A percentile compares a stretch with the other conserved stretches of the same genome.
phyloP scores from a whole-genome alignment of 2,113 vertebrate genomes.

The Penelope pileata region DNA sequence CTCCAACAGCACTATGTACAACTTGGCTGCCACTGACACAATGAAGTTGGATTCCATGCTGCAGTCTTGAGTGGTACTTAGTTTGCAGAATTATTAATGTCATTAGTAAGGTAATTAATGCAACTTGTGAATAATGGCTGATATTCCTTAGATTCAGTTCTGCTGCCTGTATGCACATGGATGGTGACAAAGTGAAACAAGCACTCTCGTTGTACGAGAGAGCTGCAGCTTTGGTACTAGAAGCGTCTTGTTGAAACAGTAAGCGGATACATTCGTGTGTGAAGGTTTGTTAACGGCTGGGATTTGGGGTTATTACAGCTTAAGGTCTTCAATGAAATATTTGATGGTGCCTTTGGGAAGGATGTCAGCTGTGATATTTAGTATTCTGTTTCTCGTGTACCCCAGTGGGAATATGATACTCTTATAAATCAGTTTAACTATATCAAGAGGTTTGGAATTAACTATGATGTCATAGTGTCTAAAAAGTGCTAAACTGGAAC shows the following conservation, averaged over 20 bases:
- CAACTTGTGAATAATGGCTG: background rate
- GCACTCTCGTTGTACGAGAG: background rate
- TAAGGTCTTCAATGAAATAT: background rate
- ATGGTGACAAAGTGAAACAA: background rate
- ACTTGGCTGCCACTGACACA: background rate
- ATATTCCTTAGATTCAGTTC: background rate
- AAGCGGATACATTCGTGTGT: background rate
- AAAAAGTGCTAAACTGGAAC: conserved; percentile 35
- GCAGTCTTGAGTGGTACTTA: background rate
- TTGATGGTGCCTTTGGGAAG: conserved; percentile 37
- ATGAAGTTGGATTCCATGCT: background rate
- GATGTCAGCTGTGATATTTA: conserved; percentile 13
- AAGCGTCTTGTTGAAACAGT: background rate
- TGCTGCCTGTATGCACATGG: background rate
- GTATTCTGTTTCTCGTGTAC: background rate
- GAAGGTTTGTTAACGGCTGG: conserved; percentile 13
- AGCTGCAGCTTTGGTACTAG: background rate
- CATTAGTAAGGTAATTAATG: background rate
- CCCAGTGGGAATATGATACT: conserved; percentile 13
- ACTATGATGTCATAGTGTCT: background rate
- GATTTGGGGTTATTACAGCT: conserved; percentile 11
- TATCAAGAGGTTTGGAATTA: conserved; percentile 24
- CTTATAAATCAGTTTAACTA: conserved; percentile 39
- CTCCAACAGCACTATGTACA: accelerated
- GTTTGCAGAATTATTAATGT: background rate